Percentiles rank a stretch among this genome's conserved stretches.
These are phyloP conservation scores for Trichomycterus rosablanca DNA, from an alignment of 2,113 vertebrate species.

Conservation along the genomic window DNA sequence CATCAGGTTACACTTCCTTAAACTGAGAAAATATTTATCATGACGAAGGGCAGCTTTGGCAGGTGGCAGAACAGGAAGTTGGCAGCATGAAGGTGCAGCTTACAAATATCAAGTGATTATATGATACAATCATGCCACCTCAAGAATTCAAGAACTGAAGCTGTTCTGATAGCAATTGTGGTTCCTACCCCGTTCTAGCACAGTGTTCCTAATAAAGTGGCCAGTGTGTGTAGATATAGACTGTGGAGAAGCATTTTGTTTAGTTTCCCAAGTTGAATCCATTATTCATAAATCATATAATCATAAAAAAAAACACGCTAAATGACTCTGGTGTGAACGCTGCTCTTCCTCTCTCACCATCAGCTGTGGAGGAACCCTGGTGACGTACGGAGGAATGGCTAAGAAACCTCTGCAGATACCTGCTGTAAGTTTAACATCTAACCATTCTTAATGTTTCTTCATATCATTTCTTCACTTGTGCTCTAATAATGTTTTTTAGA, in stretches of 20 bases:
- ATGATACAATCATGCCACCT: no score
- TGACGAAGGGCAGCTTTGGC: no score
- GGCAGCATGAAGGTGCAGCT: no score
- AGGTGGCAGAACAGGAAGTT: no score
- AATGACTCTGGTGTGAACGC: not conserved
- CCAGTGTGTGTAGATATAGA: no score
- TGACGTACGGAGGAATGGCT: conserved; percentile 50
- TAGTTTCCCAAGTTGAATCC: not conserved
- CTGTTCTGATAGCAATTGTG: no score
- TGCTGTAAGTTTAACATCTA: conserved; percentile 38
- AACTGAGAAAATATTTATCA: no score
- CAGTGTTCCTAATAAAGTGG: no score
- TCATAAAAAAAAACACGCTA: not conserved
- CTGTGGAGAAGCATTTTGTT: not conserved
- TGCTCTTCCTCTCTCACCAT: not conserved
- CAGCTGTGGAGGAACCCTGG: conserved; percentile 42
- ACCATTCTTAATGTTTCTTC: not conserved
- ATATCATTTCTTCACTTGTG: not conserved
- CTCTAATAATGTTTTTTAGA: conserved; percentile 32
- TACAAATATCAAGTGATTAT: no score
- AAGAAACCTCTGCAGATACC: conserved; percentile 47
- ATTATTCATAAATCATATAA: not conserved
- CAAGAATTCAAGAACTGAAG: no score
- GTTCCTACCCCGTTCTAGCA: no score
- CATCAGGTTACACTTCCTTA: no score